Conservation (phyloP, 2,113 vertebrate genomes). For the Trichechus manatus region DNA sequence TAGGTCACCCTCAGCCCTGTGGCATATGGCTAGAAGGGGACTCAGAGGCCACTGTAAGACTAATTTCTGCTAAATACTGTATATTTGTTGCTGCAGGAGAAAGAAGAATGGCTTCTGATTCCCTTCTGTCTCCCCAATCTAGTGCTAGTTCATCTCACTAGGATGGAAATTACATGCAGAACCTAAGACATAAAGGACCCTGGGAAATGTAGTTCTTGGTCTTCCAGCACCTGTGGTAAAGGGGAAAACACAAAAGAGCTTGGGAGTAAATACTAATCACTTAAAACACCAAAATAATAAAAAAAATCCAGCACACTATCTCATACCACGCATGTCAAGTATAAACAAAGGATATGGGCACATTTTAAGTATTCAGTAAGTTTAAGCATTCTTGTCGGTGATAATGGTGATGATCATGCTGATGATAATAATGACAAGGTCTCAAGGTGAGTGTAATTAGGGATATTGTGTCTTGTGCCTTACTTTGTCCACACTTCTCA, state of each 20-base stretch:
- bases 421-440: neutral
- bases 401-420: neutral
- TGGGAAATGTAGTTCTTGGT: neutral
- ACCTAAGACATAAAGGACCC: neutral
- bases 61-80: neutral
- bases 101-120: neutral
- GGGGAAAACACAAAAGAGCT: neutral
- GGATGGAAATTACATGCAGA: neutral
- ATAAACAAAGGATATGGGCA: neutral
- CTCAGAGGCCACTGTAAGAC: neutral
- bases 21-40: neutral
- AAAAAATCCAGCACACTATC: neutral
- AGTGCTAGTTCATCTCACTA: neutral
- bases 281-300: neutral
- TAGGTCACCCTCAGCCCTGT: neutral
- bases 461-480: neutral
- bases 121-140: neutral
- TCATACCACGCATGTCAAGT: neutral
- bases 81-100: neutral
- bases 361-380: neutral
- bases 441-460: neutral
- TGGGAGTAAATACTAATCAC: neutral
- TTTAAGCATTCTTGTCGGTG: neutral
- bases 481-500: neutral
- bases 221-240: neutral